phyloP scores from a whole-genome alignment of 2,797 vertebrate genomes.

The Myotis findleyi region DNA sequence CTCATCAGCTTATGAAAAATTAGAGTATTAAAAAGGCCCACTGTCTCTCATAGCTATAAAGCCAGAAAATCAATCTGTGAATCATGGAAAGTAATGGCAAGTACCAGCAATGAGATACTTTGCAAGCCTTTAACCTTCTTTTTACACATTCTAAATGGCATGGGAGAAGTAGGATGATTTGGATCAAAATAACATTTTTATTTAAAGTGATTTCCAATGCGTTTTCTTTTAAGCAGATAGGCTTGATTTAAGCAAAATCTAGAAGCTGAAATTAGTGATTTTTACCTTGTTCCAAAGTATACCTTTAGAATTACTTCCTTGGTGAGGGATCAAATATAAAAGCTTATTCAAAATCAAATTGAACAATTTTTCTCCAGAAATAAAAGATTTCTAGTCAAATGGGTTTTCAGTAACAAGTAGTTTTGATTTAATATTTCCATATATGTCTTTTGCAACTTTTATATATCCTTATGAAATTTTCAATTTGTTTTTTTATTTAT shows the following conservation, averaged over 20 bases:
- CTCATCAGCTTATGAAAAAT: conserved; percentile 83
- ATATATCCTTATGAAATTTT: not conserved
- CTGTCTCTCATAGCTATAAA: conserved; percentile 81
- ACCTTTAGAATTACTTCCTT: not conserved
- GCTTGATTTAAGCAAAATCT: conserved; percentile 14
- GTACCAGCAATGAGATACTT: conserved; percentile 60
- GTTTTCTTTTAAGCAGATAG: conserved; percentile 9
- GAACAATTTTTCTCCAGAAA: not conserved
- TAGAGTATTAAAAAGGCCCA: conserved; percentile 70
- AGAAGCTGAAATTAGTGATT: conserved; percentile 37
- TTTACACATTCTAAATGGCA: conserved; percentile 59
- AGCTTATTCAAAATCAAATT: not conserved
- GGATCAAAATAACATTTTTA: conserved; percentile 63
- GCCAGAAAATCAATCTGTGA: conserved; percentile 83
- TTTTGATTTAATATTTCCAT: not conserved
- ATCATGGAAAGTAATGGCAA: conserved; percentile 76
- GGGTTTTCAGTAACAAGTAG: not conserved
- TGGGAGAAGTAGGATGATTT: not conserved
- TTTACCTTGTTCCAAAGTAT: not conserved
- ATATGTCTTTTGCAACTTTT: not conserved
- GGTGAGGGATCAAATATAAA: not conserved
- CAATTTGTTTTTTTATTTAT: not conserved
- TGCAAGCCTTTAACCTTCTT: conserved; percentile 51
- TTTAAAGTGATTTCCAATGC: conserved; percentile 68
- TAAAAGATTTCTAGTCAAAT: not conserved